A percentile compares a stretch with the other conserved stretches of the same genome.
phyloP scores from a whole-genome alignment of 2,113 vertebrate genomes.

The Gambusia holbrooki region DNA sequence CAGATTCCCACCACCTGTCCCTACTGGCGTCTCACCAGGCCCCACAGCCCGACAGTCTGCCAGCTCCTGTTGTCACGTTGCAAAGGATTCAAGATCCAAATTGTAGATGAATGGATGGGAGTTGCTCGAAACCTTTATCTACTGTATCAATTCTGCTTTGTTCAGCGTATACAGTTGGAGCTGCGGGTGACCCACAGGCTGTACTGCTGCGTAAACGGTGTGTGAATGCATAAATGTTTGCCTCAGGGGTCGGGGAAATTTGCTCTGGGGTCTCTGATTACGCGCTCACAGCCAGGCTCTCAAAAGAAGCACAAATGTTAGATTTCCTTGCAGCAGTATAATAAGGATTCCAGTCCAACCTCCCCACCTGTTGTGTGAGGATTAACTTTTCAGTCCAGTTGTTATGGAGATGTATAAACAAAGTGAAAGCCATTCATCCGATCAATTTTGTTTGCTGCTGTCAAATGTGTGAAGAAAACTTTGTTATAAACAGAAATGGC shows the following conservation, averaged over 20 bases:
- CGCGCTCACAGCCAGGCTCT: slow-evolving; percentile 48
- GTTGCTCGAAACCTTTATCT: slow-evolving; percentile 18
- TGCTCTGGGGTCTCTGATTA: slow-evolving; percentile 62
- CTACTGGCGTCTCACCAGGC: slow-evolving; percentile 63
- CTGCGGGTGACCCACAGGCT: slow-evolving; percentile 41
- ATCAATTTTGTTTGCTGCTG: neutral
- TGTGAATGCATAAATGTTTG: slow-evolving; percentile 54
- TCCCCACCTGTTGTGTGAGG: slow-evolving; percentile 52
- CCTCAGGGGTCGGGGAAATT: slow-evolving; percentile 51
- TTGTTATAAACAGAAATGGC: neutral
- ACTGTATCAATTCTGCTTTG: slow-evolving; percentile 18
- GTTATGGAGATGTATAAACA: slow-evolving; percentile 2
- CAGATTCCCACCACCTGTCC: slow-evolving; percentile 75
- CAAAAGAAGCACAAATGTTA: slow-evolving; percentile 58
- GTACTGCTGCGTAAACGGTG: slow-evolving; percentile 37
- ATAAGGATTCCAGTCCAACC: slow-evolving; percentile 50
- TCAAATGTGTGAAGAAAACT: neutral
- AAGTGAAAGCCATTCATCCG: neutral
- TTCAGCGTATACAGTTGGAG: slow-evolving; percentile 24
- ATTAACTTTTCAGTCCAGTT: slow-evolving; percentile 27
- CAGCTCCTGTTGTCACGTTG: slow-evolving; percentile 46
- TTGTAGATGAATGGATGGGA: slow-evolving; percentile 25
- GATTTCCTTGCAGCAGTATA: slow-evolving; percentile 54
- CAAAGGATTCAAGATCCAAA: slow-evolving; percentile 33
- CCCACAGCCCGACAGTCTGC: slow-evolving; percentile 58